Evolutionary conservation across 2,888 invertebrate genomes (phyloP), one percentile per base, ranked within the genome.

Genomic region (Orthonevra nobilis): DNA sequence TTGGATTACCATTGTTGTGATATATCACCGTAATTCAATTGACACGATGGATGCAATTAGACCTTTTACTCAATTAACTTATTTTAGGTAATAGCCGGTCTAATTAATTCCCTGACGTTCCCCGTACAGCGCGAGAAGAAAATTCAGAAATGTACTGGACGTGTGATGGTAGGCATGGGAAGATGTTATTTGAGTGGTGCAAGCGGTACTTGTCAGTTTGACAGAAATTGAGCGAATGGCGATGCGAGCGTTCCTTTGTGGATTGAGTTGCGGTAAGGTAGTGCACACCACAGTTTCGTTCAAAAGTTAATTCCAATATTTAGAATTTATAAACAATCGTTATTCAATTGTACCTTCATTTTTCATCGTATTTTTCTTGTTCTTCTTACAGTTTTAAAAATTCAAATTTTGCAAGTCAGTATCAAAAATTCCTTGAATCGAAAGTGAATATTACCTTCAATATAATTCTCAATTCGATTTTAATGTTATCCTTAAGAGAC

Each of bases 1-100:
- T 26, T 19, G 42, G 42, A 7, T 50, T 9, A 42, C 17, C 69
- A 70, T 52, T 60, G 38, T 69, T 50, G n/a, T 46, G 50, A 50
- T 32, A 42, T 52, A 61, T 52, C 23, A 12, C 32, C 7, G n/a
- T 10, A 61, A 23, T 52, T 52, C 28, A 52, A 60, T 52, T 61
- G 61, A 19, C 23, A n/a, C 34, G 15, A 48, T 34, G 19, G 17
- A 30, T 26, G 15, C 1, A 12, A 9, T 3, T 12, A 15, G 1
- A 30, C 6, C 26, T 42, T 26, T 50, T 10, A 34, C 26, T n/a
- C 34, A 34, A 40, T 15, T 14, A n/a, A 42, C 26, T 26, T 58
- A 42, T 50, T 50, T 50, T 17, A 50, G 9, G 32, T 48, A 42
- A 48, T 23, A 60, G 40, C 69, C 50, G 42, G 40, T 50, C 23